Evolutionary conservation across 2,113 vertebrate genomes (phyloP), one percentile per base, ranked within the genome.

Genomic region (Vireo altiloquus): DNA sequence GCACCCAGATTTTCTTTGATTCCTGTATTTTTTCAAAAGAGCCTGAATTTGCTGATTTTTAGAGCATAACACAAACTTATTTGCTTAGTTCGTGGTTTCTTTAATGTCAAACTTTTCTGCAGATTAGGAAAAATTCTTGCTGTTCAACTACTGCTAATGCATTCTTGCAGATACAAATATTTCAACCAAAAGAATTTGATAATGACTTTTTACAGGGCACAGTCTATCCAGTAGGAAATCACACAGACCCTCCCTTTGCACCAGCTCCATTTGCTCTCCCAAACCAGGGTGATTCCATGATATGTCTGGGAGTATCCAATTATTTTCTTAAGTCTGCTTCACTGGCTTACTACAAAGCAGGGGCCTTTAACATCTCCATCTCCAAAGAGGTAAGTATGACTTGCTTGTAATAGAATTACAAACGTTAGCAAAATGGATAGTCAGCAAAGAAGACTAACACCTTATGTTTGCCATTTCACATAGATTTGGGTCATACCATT

Each of bases 271-370:
- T 98, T 25, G 35, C n/a, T 53, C 93, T 97, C 44, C 96, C 95
- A 8, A 76, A 95, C 15, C 60, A 76, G 53, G 33, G 9, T 37
- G 94, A 96, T 70, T 96, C 94, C 19, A 97, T 98, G 94, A 57
- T 97, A 8, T 96, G 97, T 74, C 13, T 98, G 30, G 96, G 97
- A 49, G 70, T 98, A 69, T 97, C 97, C 2, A 90, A 63, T 65
- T 97, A 97, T 77, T 96, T 98, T 82, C 94, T 98, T 35, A 92
- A 87, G 16, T 97, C 97, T 24, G 97, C 97, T 11, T 97, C 96
- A n/a, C 92, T 97, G 44, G 93, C 96, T 42, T 95, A 97, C 72
- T 98, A 95, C 64, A 89, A 47, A 61, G 89, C 96, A 21, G 96
- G 96, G 15, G 95, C 87, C 33, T 97, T 97, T 69, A 83, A 95